A percentile compares a stretch with the other conserved stretches of the same genome.
Conservation (phyloP, 2,113 vertebrate species). For the Bubo bubo region DNA sequence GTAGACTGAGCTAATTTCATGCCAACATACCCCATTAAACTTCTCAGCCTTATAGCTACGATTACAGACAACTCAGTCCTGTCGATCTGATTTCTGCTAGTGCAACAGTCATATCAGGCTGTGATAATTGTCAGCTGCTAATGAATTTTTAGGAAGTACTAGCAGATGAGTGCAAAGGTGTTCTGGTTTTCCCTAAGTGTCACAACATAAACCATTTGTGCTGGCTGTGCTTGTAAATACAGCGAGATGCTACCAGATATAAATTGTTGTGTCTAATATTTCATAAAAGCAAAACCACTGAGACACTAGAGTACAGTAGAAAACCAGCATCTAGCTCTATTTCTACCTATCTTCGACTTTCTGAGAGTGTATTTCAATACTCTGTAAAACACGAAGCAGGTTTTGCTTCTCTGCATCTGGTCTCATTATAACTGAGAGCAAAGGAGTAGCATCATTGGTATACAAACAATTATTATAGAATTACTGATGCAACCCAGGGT, state of each 20-base stretch:
- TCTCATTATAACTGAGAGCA: background rate
- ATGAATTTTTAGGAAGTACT: background rate
- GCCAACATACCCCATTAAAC: background rate
- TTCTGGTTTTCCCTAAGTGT: background rate
- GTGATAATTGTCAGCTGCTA: background rate
- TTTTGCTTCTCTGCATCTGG: background rate
- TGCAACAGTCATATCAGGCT: background rate
- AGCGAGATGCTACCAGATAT: rapidly evolving
- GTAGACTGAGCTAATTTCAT: constrained; percentile 20
- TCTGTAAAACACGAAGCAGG: background rate
- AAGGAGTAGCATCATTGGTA: background rate
- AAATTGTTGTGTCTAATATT: background rate
- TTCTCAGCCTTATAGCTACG: background rate
- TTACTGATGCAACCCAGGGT: background rate
- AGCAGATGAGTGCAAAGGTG: background rate
- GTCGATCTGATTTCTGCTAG: background rate
- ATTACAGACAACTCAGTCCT: background rate
- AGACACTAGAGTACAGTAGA: background rate
- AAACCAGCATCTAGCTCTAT: background rate
- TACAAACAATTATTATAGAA: background rate
- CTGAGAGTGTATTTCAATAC: background rate
- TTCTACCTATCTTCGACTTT: background rate
- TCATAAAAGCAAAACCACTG: background rate
- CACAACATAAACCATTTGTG: background rate
- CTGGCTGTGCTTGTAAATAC: background rate